Percentiles rank a stretch among this genome's conserved stretches.
Conservation (phyloP, 2,888 invertebrate species). For the Eupithecia vulgata region DNA sequence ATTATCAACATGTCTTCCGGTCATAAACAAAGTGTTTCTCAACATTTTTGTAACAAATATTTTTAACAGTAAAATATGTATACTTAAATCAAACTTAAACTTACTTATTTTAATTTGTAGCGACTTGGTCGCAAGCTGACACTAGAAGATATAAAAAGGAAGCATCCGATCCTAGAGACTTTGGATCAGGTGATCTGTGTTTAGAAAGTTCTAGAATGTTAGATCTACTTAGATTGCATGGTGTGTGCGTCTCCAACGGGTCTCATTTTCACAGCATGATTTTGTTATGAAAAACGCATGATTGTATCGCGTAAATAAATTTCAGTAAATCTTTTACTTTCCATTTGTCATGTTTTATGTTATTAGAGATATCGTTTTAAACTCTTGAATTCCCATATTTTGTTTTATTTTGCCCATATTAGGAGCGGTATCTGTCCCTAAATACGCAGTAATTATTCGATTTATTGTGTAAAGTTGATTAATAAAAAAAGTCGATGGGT, state of each 20-base stretch:
- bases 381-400: too few species aligned
- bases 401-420: too few species aligned
- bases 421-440: too few species aligned
- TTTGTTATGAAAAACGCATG: background rate
- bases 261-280: background rate
- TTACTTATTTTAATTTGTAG: slow-evolving; percentile 46
- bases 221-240: slow-evolving; percentile 19
- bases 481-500: too few species aligned
- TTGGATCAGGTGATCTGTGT: slow-evolving; percentile 59
- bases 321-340: too few species aligned
- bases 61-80: background rate
- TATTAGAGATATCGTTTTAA: too few species aligned
- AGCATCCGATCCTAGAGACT: slow-evolving; percentile 59
- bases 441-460: too few species aligned
- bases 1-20: background rate
- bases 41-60: background rate
- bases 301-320: background rate
- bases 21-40: background rate
- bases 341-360: too few species aligned
- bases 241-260: background rate
- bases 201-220: slow-evolving; percentile 19
- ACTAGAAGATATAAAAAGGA: slow-evolving; percentile 67
- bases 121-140: slow-evolving; percentile 71
- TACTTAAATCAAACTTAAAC: background rate
- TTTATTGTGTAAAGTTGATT: too few species aligned